These are phyloP conservation scores for Cynopterus sphinx DNA, from an alignment of 2,797 vertebrate species.

Conservation along the genomic window DNA sequence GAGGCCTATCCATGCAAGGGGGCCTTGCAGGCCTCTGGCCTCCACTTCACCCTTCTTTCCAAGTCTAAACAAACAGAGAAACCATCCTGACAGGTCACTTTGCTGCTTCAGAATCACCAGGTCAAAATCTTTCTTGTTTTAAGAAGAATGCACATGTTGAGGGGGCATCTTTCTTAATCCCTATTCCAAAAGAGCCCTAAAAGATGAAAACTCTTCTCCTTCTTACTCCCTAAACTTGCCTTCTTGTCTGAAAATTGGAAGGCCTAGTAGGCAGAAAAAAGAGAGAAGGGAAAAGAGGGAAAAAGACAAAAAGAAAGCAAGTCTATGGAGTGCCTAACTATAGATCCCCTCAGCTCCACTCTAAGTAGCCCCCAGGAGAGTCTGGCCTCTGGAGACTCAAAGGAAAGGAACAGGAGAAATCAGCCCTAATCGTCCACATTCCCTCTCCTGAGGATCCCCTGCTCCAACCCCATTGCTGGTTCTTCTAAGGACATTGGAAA, in stretches of 20 bases:
- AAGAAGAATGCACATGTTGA: not conserved
- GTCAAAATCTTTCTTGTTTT: conserved; percentile 57
- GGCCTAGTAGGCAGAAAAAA: not conserved
- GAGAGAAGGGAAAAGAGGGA: not conserved
- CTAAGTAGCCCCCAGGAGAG: not conserved
- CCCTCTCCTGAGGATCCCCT: not conserved
- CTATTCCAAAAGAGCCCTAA: not conserved
- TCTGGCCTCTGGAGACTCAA: conserved; percentile 12
- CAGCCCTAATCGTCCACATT: not conserved
- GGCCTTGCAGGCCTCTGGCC: conserved; percentile 66
- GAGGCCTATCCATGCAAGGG: conserved; percentile 59
- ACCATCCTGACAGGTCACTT: conserved; percentile 54
- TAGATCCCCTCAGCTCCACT: not conserved
- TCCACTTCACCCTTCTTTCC: conserved; percentile 59
- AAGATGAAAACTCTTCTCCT: conserved; percentile 44
- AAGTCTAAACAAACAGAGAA: conserved; percentile 79
- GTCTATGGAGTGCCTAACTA: not conserved
- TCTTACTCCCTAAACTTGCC: conserved; percentile 39
- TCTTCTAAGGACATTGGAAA: conserved; percentile 53
- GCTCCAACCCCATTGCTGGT: not conserved
- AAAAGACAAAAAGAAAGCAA: not conserved
- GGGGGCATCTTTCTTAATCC: not conserved
- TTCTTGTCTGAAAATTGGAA: conserved; percentile 47
- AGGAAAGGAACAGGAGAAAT: not conserved
- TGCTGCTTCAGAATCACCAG: conserved; percentile 47